Base-by-base conservation (phyloP, 2,113 vertebrate genomes). In the Epinephelus cyanopodus region DNA sequence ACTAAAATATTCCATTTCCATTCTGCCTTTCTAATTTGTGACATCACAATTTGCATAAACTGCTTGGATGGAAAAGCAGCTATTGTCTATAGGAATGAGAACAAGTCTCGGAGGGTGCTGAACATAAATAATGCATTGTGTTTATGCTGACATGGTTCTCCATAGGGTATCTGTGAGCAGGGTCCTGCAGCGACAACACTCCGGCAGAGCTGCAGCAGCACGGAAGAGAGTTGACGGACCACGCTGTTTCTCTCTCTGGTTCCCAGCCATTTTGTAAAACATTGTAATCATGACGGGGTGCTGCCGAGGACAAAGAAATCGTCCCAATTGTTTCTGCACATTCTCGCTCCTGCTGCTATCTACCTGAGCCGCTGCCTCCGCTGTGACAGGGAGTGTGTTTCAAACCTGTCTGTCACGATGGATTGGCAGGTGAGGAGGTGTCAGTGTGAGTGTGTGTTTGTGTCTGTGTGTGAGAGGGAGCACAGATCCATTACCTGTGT, bases 111-210 rank as follows among this genome's bases (percentile, higher is more conserved):
- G 13, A 57, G 73, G 81, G 13, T 25, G 81, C 66, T 2, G 18
- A n/a, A 54, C 57, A 79, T 90, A 82, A 91, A 92, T 88, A 88
- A 86, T 88, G 66, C 50, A 84, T 83, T 4, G 79, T 79, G 79
- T 92, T 84, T 81, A 66, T 64, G 66, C 75, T 70, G 50, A 62
- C 64, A 17, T 2, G 0, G n/a, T 64, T 65, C 75, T 85, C 81
- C 71, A n/a, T 39, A 14, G 87, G 57, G 83, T n/a, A 19, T 39
- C 54, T 5, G 57, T 21, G 50, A 85, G 74, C 13, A 4, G 21
- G 56, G 63, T 66, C 54, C 64, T 61, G 23, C 56, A 61, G 66
- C 17, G 14, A 61, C 82, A 25, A 25, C 57, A 19, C 76, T 57
- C 52, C 18, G 39, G 13, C 39, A 5, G 64, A 68, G 66, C 66